phyloP scores from a whole-genome alignment of 2,797 vertebrate species.

The Pantherophis vulpinus region DNA sequence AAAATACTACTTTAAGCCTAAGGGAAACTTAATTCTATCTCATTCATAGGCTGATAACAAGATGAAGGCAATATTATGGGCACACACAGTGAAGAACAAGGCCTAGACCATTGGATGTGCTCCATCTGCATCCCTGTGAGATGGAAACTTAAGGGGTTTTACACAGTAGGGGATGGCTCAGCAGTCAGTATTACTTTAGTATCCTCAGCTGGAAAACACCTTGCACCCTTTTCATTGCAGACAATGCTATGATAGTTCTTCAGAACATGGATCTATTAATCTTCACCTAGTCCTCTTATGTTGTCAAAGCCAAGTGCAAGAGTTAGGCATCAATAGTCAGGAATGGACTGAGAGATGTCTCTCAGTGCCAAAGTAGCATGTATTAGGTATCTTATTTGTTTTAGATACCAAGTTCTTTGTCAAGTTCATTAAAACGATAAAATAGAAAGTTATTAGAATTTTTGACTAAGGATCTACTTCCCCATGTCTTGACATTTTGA shows the following conservation, averaged over 20 bases:
- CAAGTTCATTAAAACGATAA: background rate
- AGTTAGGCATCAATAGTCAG: background rate
- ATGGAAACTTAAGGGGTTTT: background rate
- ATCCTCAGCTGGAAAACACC: background rate
- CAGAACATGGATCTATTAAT: background rate
- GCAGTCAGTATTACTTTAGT: background rate
- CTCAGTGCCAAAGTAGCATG: background rate
- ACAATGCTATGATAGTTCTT: background rate
- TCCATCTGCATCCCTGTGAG: background rate
- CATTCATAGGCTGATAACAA: background rate
- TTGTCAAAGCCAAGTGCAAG: background rate
- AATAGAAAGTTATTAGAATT: background rate
- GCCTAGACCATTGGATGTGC: background rate
- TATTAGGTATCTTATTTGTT: background rate
- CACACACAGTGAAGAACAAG: background rate
- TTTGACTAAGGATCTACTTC: background rate
- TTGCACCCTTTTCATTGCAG: background rate
- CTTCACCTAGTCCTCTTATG: background rate
- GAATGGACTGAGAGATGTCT: background rate
- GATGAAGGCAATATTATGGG: background rate
- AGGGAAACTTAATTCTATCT: background rate
- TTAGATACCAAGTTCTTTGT: background rate
- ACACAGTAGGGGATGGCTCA: background rate
- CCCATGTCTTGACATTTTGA: background rate
- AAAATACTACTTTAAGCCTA: background rate